Evolutionary conservation across 2,888 invertebrate genomes (phyloP), one percentile per base, ranked within the genome.

Genomic region (Papilio demoleus): DNA sequence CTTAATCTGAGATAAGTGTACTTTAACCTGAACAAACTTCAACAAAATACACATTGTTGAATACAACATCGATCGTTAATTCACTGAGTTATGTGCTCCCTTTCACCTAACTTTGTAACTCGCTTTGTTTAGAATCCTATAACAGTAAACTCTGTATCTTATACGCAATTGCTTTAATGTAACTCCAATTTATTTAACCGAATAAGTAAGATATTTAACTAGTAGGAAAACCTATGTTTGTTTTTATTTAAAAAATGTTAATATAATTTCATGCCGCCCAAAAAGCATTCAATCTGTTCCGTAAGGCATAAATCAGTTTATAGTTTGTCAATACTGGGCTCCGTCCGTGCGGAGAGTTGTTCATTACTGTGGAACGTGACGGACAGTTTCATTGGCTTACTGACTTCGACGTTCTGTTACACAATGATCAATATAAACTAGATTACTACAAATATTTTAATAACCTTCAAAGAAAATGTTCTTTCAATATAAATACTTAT

Each of bases 11-110:
- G 36, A 64, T 64, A 64, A 64, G 53, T 64, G 17, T 64, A 53
- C 53, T 64, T 64, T 38, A 53, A 53, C 64, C 64, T 63, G 50
- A 63, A 50, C 63, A 63, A 63, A 63, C 63, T 64, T 22, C 17
- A 27, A 5, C 24, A 63, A 50, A 53, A 50, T 40, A 53, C 64
- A 64, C 64, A 53, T 24, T 53, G 50, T 45, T 64, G 19, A 64
- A 53, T 53, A 36, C 38, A 38, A 36, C 11, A 38, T 38, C 38
- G 50, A 64, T 36, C 12, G 64, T 24, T 64, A 64, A 64, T 14
- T 63, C 22, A 64, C 19, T 5, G 17, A 62, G 42, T 60, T 34
- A 63, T 45, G n/a, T 31, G 27, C n/a, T 31, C 31, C 53, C n/a
- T 56, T 56, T 56, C 17, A 56, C 31, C 17, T 56, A 31, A 56